phyloP scores from a whole-genome alignment of 2,888 invertebrate species.

The Calliopum simillimum region DNA sequence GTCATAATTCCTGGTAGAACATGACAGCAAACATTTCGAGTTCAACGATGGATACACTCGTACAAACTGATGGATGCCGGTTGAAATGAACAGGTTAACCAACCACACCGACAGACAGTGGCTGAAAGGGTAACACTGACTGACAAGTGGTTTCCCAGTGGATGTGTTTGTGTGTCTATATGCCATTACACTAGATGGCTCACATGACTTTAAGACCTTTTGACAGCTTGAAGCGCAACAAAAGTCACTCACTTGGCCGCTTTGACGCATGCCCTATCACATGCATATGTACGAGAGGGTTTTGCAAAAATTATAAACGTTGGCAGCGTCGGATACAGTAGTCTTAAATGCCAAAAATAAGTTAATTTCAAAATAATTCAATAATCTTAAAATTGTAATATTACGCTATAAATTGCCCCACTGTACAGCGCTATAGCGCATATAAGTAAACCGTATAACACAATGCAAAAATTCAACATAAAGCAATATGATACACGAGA shows the following conservation, averaged over 20 bases:
- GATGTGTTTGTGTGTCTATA: background rate
- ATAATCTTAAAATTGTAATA: no score
- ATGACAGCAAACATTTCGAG: slow-evolving; percentile 27
- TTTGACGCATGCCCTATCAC: slow-evolving; percentile 27
- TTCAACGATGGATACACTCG: slow-evolving; percentile 19
- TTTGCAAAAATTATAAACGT: background rate
- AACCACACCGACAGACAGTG: slow-evolving; percentile 17
- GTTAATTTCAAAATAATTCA: no score
- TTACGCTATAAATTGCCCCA: no score
- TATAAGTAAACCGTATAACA: slow-evolving; percentile 8
- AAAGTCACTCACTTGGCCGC: slow-evolving; percentile 31
- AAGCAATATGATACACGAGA: slow-evolving; percentile 10
- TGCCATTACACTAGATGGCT: slow-evolving; percentile 11
- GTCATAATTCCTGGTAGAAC: slow-evolving; percentile 26
- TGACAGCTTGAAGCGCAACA: slow-evolving; percentile 28
- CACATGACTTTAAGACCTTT: slow-evolving; percentile 19
- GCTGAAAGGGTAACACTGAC: slow-evolving; percentile 14
- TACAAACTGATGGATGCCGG: background rate
- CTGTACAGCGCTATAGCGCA: background rate
- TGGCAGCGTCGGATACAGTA: background rate
- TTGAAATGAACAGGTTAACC: background rate
- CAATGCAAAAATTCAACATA: slow-evolving; percentile 15
- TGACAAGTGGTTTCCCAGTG: slow-evolving; percentile 21
- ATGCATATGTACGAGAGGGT: slow-evolving; percentile 1
- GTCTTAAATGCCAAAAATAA: no score